Base-by-base conservation (phyloP, 1,140 invertebrate species). In the Ladona fulva region DNA sequence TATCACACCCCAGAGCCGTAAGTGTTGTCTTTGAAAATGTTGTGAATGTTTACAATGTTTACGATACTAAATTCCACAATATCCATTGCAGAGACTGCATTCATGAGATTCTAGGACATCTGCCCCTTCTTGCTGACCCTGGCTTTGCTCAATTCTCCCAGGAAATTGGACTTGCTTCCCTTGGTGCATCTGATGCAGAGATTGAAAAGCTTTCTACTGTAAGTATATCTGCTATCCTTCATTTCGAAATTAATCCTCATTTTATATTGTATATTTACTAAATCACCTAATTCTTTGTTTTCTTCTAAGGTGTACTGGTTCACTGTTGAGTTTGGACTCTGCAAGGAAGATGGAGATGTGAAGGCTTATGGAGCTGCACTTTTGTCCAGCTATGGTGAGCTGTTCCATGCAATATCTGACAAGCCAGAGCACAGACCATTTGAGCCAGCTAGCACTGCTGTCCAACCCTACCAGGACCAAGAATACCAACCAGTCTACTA, bases 101-200 rank as follows among this genome's bases (percentile, higher is more conserved):
- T 83, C 98, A 99, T 85, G 98, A 99, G 86, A 89, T 99, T n/a
- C 87, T 99, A 24, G 98, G 98, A 52, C 98, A 99, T 86, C 97
- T 98, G 86, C 98, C 98, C 0, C 89, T 99, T 24, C 89, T 99
- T 82, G 97, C 97, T 76, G 97, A 99, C 85, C 93, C 96, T 10
- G 92, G 91, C 83, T 99, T 99, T 85, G 98, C 98, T 66, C 97
- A 98, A 84, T 99, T 99, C 88, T 99, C 97, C 8, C 98, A 99
- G 85, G 98, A 99, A 87, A 97, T 99, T 81, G 97, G 97, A 77
- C 86, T 97, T n/a, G 94, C 94, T 7, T 99, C 97, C 0, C 89
- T 99, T 37, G 98, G 97, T 37, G 97, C 97, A 73, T 94, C 95
- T 1, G 98, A 99, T 85, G 89, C 94, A 80, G 97, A 99, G 88